Conservation (phyloP, 2,888 invertebrate genomes). For the Xestobium rufovillosum region DNA sequence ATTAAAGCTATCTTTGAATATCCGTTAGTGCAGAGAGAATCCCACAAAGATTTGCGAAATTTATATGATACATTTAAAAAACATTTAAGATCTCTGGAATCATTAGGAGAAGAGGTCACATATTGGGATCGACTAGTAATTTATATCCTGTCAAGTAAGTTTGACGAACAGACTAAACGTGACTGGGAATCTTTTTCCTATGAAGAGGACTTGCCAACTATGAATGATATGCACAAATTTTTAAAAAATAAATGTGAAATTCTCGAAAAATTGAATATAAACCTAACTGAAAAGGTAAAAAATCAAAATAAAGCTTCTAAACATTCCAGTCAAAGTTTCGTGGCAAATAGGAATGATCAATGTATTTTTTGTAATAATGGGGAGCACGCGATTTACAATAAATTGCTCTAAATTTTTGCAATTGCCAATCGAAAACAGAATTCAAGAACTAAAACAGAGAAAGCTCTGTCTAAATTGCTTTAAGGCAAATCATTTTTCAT, state of each 20-base stretch:
- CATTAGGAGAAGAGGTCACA: conserved; percentile 9
- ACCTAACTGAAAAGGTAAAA: conserved; percentile 8
- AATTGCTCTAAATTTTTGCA: conserved; percentile 12
- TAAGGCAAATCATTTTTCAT: conserved; percentile 10
- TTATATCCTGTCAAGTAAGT: conserved; percentile 15
- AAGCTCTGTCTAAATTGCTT: conserved; percentile 16
- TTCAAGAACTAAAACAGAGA: conserved; percentile 9
- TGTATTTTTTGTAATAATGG: conserved; percentile 10
- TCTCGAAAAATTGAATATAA: conserved; percentile 11
- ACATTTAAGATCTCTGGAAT: conserved; percentile 10
- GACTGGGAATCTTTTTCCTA: conserved; percentile 15
- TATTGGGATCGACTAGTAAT: conserved; percentile 15
- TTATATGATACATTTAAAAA: conserved; percentile 6
- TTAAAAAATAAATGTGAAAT: conserved; percentile 12
- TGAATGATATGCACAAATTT: conserved; percentile 13
- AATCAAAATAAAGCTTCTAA: conserved; percentile 3
- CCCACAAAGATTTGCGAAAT: conserved; percentile 8
- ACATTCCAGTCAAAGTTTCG: conserved; percentile 5
- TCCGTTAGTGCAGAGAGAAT: conserved; percentile 4
- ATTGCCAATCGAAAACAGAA: conserved; percentile 8
- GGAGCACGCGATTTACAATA: conserved; percentile 11
- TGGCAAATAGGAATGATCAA: conserved; percentile 1
- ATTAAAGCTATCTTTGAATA: conserved; percentile 8
- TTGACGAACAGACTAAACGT: conserved; percentile 14
- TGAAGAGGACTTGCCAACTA: conserved; percentile 11